Percentiles rank a stretch among this genome's conserved stretches.
Evolutionary conservation across 2,888 invertebrate species (phyloP).

Genomic region (Pocota personata): DNA sequence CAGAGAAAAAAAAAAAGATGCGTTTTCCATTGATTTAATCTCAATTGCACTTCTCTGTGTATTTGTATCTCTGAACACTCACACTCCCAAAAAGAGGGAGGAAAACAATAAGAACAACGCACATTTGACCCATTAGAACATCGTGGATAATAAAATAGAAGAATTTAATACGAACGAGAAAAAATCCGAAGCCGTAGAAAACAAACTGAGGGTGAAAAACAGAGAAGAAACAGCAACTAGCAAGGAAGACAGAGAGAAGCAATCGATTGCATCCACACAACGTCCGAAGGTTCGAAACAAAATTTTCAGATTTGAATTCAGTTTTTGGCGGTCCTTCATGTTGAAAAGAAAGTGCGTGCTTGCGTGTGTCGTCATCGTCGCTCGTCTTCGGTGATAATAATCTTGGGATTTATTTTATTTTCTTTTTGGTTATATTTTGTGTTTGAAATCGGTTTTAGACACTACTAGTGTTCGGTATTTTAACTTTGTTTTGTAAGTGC

Average conservation of each 20-base stretch:
- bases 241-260: conserved; percentile 66
- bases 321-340: conserved; percentile 81
- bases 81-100: conserved; percentile 21
- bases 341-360: conserved; percentile 63
- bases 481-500: not conserved
- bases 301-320: conserved; percentile 78
- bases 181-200: conserved; percentile 68
- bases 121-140: conserved; percentile 72
- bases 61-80: conserved; percentile 16
- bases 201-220: conserved; percentile 66
- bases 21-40: conserved; percentile 61
- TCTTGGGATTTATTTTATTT: conserved; percentile 29
- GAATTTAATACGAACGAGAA: conserved; percentile 33
- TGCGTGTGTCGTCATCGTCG: conserved; percentile 43
- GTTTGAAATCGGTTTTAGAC: not conserved
- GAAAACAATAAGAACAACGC: conserved; percentile 70
- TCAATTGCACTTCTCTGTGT: conserved; percentile 42
- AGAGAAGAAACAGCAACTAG: conserved; percentile 46
- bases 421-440: too few relatives aligned
- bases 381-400: conserved; percentile 16
- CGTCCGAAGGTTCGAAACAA: conserved; percentile 67
- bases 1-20: conserved; percentile 38
- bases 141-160: conserved; percentile 70
- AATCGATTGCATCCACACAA: conserved; percentile 68
- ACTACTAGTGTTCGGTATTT: not conserved